These are phyloP conservation scores for Blennius ocellaris DNA, from an alignment of 2,113 vertebrate genomes.

Conservation along the genomic window DNA sequence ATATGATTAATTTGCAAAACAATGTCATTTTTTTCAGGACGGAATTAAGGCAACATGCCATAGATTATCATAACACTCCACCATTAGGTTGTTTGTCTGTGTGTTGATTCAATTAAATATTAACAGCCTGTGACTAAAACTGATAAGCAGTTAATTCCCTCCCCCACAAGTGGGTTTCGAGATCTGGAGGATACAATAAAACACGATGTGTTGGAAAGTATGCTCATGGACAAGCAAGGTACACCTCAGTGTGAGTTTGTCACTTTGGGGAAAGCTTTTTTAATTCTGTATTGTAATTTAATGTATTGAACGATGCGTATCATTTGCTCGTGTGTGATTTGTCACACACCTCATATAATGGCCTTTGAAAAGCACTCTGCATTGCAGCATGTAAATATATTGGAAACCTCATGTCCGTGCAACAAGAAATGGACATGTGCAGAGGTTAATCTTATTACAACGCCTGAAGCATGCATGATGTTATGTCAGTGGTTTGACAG, in stretches of 20 bases:
- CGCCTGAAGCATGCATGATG: conserved; percentile 3
- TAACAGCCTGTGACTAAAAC: conserved; percentile 71
- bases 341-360: not conserved
- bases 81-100: conserved; percentile 78
- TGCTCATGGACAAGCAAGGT: conserved; percentile 1
- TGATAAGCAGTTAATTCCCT: conserved; percentile 74
- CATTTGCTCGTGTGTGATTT: no score
- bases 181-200: conserved; percentile 63
- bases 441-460: not conserved
- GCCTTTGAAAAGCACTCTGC: not conserved
- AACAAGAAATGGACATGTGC: not conserved
- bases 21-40: conserved; percentile 77
- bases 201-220: conserved; percentile 56
- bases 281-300: no score
- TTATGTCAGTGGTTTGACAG: conserved; percentile 40
- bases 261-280: conserved; percentile 1
- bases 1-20: conserved; percentile 75
- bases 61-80: conserved; percentile 73
- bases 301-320: no score
- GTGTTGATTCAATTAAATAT: conserved; percentile 82
- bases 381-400: not conserved
- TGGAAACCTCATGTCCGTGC: not conserved
- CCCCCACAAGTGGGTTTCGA: conserved; percentile 61
- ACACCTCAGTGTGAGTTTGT: conserved; percentile 11
- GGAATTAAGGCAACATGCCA: conserved; percentile 69